A percentile compares a stretch with the other conserved stretches of the same genome.
Conservation (phyloP, 1,140 invertebrate species). For the Drosophila punjabiensis region DNA sequence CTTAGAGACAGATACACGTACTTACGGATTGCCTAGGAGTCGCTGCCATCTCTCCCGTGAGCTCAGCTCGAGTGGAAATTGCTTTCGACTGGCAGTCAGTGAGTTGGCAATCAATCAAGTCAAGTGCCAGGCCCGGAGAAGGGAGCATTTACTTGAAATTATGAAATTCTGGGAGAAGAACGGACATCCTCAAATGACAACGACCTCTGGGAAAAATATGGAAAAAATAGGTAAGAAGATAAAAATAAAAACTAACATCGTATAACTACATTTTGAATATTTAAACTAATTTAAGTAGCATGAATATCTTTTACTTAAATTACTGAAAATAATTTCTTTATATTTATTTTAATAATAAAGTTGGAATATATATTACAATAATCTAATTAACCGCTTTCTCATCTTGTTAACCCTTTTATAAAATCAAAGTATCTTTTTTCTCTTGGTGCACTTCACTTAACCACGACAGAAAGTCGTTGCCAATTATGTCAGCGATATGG, state of each 20-base stretch:
- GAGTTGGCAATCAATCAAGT: conserved; percentile 79
- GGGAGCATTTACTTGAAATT: conserved; percentile 50
- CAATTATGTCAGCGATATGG: conserved; percentile 64
- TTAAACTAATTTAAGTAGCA: neutral
- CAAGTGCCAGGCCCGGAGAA: conserved; percentile 49
- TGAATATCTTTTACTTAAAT: too few relatives aligned
- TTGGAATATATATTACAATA: too few relatives aligned
- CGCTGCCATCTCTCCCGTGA: conserved; percentile 32
- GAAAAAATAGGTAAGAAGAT: too few relatives aligned
- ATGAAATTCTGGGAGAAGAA: conserved; percentile 65
- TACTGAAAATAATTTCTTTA: neutral
- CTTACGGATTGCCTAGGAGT: conserved; percentile 41
- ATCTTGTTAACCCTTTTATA: neutral
- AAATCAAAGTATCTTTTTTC: neutral
- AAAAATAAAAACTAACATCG: too few relatives aligned
- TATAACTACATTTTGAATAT: neutral
- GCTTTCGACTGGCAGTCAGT: conserved; percentile 59
- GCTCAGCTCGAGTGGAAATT: conserved; percentile 56
- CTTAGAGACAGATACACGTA: conserved; percentile 42
- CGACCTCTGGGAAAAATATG: neutral
- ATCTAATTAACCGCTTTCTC: neutral
- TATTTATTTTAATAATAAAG: too few relatives aligned
- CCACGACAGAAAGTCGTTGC: conserved; percentile 29
- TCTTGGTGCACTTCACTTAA: neutral
- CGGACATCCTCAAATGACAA: conserved; percentile 65